Evolutionary conservation across 1,140 invertebrate genomes (phyloP).

Genomic region (Littorina saxatilis): DNA sequence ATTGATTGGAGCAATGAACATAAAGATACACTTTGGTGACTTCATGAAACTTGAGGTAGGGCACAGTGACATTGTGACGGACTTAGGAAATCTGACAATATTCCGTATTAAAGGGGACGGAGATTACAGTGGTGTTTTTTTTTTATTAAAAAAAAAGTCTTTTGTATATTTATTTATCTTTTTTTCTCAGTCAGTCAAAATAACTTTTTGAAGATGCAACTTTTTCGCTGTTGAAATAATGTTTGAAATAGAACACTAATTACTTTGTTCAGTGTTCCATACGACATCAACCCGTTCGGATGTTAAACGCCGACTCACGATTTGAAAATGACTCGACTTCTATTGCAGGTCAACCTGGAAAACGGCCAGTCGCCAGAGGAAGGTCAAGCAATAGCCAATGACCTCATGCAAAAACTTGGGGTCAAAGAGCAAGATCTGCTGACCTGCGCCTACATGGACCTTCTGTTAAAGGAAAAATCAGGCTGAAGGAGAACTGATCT

Average conservation of each 20-base stretch:
- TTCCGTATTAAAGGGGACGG: too few species aligned
- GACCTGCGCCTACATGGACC: slow-evolving; percentile 86
- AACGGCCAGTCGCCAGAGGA: slow-evolving; percentile 83
- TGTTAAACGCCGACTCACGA: too few species aligned
- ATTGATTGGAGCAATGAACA: too few species aligned
- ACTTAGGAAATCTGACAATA: not conserved
- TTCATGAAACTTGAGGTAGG: slow-evolving; percentile 93
- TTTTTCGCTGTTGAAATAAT: too few species aligned
- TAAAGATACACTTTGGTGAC: slow-evolving; percentile 86
- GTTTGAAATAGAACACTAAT: not conserved
- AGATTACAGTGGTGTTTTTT: not conserved
- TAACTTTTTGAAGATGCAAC: too few species aligned
- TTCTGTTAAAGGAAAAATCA: slow-evolving; percentile 62
- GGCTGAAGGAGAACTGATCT: too few species aligned
- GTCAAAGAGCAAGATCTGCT: slow-evolving; percentile 84
- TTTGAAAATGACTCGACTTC: too few species aligned
- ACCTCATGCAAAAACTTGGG: slow-evolving; percentile 83
- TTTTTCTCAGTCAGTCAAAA: too few species aligned
- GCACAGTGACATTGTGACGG: not conserved
- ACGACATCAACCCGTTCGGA: too few species aligned
- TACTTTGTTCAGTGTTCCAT: too few species aligned
- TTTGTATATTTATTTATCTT: too few species aligned
- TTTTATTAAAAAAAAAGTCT: too few species aligned
- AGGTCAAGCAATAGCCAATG: slow-evolving; percentile 84
- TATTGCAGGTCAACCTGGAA: slow-evolving; percentile 81